Conservation (phyloP, 2,113 vertebrate species). For the Crocuta crocuta region DNA sequence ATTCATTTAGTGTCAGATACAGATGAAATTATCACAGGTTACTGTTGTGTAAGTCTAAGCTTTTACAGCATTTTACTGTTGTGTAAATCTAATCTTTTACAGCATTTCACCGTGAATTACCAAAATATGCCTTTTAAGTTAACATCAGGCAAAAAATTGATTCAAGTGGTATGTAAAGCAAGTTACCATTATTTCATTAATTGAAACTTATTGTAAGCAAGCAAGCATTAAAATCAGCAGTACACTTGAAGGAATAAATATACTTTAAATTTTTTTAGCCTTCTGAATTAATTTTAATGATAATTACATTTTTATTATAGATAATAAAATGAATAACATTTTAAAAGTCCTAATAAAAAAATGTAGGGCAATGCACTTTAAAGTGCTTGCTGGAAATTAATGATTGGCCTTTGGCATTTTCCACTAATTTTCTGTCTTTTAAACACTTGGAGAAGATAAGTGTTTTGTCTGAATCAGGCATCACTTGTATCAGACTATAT, state of each 20-base stretch:
- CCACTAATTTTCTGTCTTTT: conserved; percentile 48
- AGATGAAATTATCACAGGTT: background rate
- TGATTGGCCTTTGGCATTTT: conserved; percentile 59
- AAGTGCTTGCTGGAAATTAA: conserved; percentile 63
- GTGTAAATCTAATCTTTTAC: background rate
- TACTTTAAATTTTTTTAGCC: conserved; percentile 35
- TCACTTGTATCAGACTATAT: background rate
- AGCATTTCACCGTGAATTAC: background rate
- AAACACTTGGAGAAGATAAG: conserved; percentile 37
- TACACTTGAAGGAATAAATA: conserved; percentile 22
- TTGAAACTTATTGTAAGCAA: conserved; percentile 34
- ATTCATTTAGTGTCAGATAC: background rate
- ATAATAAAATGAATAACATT: conserved; percentile 65
- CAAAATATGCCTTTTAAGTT: background rate
- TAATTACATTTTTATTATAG: conserved; percentile 57
- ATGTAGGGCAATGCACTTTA: conserved; percentile 13
- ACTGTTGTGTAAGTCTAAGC: background rate
- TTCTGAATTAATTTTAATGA: conserved; percentile 60
- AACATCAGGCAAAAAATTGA: background rate
- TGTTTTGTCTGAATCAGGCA: conserved; percentile 2
- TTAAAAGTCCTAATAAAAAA: conserved; percentile 53
- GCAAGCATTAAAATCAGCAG: conserved; percentile 49
- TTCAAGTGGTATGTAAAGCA: background rate
- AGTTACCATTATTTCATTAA: conserved; percentile 27
- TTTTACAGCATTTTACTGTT: background rate